Conservation (phyloP, 2,113 vertebrate species). For the Hylia prasina region DNA sequence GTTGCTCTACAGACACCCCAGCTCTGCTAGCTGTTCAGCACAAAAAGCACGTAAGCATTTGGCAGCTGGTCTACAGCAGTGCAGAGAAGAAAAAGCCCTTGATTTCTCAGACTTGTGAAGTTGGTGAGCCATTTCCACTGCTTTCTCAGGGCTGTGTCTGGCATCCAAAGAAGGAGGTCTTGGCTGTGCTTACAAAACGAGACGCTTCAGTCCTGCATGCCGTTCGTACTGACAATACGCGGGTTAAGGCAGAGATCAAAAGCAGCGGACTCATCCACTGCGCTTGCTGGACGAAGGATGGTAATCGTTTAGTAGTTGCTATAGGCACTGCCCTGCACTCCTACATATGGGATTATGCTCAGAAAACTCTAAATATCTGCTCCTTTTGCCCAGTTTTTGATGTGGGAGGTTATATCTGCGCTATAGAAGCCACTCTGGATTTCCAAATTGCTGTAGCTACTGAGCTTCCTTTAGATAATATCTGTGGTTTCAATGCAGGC, state of each 20-base stretch:
- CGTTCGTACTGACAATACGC: conserved; percentile 76
- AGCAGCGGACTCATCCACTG: conserved; percentile 83
- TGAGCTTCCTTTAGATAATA: conserved; percentile 84
- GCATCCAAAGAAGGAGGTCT: conserved; percentile 86
- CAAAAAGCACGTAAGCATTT: conserved; percentile 85
- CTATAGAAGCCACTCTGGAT: conserved; percentile 80
- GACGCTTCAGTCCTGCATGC: conserved; percentile 83
- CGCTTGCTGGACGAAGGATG: conserved; percentile 90
- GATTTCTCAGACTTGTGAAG: conserved; percentile 87
- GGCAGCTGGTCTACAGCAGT: conserved; percentile 83
- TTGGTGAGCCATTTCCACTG: conserved; percentile 83
- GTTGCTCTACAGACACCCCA: conserved; percentile 66
- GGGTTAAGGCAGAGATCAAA: conserved; percentile 84
- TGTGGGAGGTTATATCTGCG: conserved; percentile 84
- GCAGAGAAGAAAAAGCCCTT: conserved; percentile 81
- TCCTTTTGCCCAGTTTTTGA: conserved; percentile 90
- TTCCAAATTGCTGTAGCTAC: conserved; percentile 86
- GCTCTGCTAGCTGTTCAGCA: conserved; percentile 90
- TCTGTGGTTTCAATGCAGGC: conserved; percentile 83
- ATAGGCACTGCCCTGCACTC: conserved; percentile 85
- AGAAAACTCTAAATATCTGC: conserved; percentile 81
- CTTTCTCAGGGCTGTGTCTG: conserved; percentile 92
- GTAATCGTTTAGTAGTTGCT: conserved; percentile 84
- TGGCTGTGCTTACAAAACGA: conserved; percentile 85
- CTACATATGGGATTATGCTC: conserved; percentile 86